Conservation (phyloP, 2,888 invertebrate species). For the Gastrophysa polygoni region DNA sequence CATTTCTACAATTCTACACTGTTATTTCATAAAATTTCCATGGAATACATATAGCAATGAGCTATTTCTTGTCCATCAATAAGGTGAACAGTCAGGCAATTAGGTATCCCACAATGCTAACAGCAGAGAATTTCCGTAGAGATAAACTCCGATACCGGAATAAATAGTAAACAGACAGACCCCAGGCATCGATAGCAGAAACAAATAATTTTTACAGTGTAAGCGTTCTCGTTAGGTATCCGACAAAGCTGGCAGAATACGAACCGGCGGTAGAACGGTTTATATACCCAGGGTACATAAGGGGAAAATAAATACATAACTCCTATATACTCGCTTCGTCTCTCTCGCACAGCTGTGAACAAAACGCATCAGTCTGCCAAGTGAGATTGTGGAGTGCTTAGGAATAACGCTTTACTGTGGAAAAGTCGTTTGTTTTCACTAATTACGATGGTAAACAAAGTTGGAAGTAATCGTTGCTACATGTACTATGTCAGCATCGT, state of each 20-base stretch:
- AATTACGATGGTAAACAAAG: constrained; percentile 37
- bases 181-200: constrained; percentile 25
- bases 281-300: constrained; percentile 55
- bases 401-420: constrained; percentile 41
- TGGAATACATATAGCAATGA: no score
- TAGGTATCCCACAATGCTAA: background rate
- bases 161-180: constrained; percentile 5
- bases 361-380: constrained; percentile 60
- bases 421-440: constrained; percentile 40
- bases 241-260: constrained; percentile 51
- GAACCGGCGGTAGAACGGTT: constrained; percentile 54
- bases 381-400: constrained; percentile 53
- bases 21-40: no score
- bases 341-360: constrained; percentile 58
- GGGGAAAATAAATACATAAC: constrained; percentile 57
- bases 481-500: constrained; percentile 22
- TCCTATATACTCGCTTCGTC: constrained; percentile 49
- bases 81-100: no score
- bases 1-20: no score
- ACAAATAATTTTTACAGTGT: constrained; percentile 48
- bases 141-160: background rate
- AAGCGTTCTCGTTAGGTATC: constrained; percentile 42
- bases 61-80: no score
- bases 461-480: constrained; percentile 21
- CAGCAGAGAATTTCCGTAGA: background rate